Evolutionary conservation across 2,888 invertebrate species (phyloP), one percentile per base, ranked within the genome.

Genomic region (Bellardia pandia): DNA sequence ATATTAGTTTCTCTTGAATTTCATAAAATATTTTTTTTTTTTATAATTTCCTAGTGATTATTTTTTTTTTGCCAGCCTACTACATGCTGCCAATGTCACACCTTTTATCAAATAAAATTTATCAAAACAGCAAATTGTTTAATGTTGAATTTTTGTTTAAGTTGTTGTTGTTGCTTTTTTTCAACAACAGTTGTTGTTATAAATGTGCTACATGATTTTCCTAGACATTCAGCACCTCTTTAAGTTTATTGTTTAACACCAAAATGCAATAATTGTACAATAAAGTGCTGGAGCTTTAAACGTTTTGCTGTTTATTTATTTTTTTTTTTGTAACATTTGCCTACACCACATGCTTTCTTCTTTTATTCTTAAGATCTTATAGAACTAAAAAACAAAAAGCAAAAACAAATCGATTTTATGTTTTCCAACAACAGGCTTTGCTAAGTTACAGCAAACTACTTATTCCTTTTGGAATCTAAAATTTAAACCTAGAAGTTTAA

Each of bases 201-300:
- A 87, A 87, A 87, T 87, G 87, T 79, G 77, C 71, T 78, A 87
- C 87, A 87, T 78, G 87, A 75, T 75, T 81, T 78, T 71, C 53
- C 56, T 78, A 82, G 87, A 87, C 85, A 85, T 71, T 85, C 85
- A 87, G 87, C 87, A 87, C 85, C 87, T 85, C 85, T 87, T 85
- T 87, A 85, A 82, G 78, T 87, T 87, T 87, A 84, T 89, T 88
- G 88, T 89, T 88, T 74, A 88, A 89, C 89, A 89, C 69, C 86
- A 86, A 89, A 89, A 89, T 77, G 89, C 89, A 89, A 89, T 88
- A 89, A 89, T 89, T 88, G 89, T 88, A 87, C 87, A 85, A 82
- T 85, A 87, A 87, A 87, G 51, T 69, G 86, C 56, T 13, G 16
- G 68, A 62, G 62, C 16, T 62, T 74, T 42, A 56, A 45, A 16